Conservation (phyloP, 2,113 vertebrate genomes). For the Solenodon paradoxus region DNA sequence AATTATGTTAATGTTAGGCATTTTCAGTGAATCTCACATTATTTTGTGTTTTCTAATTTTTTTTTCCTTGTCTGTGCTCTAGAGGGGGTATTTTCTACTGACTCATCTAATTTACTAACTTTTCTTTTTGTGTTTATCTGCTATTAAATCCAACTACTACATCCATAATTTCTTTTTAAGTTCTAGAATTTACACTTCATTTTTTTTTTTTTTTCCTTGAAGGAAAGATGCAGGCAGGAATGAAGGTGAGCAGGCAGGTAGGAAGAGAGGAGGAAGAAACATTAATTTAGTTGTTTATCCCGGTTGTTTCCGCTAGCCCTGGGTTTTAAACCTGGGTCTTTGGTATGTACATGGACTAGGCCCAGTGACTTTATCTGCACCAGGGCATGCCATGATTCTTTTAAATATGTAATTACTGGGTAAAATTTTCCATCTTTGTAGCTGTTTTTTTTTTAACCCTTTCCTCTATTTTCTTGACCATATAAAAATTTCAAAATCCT, state of each 20-base stretch:
- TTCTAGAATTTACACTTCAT: neutral
- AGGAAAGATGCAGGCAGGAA: too few species aligned
- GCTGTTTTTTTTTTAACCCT: neutral
- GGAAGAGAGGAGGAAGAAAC: too few species aligned
- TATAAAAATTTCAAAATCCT: neutral
- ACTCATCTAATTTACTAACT: neutral
- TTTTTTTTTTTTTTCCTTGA: too few species aligned
- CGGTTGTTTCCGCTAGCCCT: too few species aligned
- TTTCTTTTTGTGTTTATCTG: constrained; percentile 1
- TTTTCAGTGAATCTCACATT: neutral
- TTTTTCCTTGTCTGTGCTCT: neutral
- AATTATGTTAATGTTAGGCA: neutral
- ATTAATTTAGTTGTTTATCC: too few species aligned
- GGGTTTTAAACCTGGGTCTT: too few species aligned
- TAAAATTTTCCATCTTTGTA: neutral
- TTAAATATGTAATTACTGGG: neutral
- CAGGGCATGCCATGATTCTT: neutral
- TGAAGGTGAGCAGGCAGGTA: too few species aligned
- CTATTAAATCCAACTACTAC: neutral
- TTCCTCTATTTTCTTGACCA: neutral
- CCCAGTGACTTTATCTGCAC: too few species aligned
- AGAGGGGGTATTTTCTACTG: neutral
- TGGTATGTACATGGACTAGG: too few species aligned
- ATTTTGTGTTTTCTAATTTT: neutral
- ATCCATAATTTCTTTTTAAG: neutral